A percentile compares a stretch with the other conserved stretches of the same genome.
Conservation (phyloP, 2,888 invertebrate genomes). For the Gymnosoma rotundatum region DNA sequence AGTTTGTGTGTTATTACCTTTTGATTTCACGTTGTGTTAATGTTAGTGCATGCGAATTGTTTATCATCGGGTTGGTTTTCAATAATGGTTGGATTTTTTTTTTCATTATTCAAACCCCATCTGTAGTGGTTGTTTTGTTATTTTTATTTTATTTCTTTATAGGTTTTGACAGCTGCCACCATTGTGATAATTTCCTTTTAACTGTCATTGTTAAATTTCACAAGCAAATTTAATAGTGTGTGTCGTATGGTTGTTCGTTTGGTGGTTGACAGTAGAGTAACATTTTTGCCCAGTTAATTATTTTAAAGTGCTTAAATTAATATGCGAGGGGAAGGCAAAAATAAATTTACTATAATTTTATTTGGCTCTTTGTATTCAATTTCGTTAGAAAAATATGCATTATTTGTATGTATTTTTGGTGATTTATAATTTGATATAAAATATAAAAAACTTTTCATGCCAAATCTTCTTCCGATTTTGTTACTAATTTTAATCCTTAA, state of each 20-base stretch:
- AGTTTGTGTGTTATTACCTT: constrained; percentile 35
- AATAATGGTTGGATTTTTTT: constrained; percentile 37
- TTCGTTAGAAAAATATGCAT: no score
- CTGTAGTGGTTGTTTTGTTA: constrained; percentile 42
- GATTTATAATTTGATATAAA: no score
- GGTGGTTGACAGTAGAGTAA: constrained; percentile 2
- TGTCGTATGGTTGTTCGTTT: neutral
- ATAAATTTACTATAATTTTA: no score
- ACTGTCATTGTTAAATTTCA: constrained; percentile 51
- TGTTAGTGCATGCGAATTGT: neutral
- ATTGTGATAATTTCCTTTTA: constrained; percentile 46
- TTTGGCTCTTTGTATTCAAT: no score
- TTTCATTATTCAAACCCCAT: neutral
- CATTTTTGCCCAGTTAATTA: constrained; percentile 40
- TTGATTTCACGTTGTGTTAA: constrained; percentile 25
- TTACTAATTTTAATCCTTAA: no score
- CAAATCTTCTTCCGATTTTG: no score
- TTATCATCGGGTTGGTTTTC: constrained; percentile 10
- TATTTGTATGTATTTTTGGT: no score
- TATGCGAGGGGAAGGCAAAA: no score
- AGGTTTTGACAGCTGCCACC: constrained; percentile 60
- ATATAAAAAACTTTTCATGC: no score
- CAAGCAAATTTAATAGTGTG: constrained; percentile 15
- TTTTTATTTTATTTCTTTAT: constrained; percentile 29
- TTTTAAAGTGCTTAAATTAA: constrained; percentile 9